Evolutionary conservation across 1,140 invertebrate genomes (phyloP), one percentile per base, ranked within the genome.

Genomic region (Helicoverpa zea): DNA sequence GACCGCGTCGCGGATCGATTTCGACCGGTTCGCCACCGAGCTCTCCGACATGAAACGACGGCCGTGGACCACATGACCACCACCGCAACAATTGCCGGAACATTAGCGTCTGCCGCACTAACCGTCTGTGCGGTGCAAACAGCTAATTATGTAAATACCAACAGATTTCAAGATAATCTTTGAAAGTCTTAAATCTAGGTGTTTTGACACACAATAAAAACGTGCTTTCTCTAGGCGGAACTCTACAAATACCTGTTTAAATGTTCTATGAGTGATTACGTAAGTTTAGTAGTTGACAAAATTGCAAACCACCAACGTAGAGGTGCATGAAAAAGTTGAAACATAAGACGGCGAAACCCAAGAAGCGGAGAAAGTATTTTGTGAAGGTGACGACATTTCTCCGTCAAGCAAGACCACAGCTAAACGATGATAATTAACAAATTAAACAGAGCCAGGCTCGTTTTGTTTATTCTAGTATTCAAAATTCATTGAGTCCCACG

Each of bases 151-250:
- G 77, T 77, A 82, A 84, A 80, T 61, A 47, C 43, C 10, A 35
- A 66, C 49, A 2, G 72, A 85, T 83, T 81, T 18, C 7, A 66
- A 75, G 61, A 74, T 82, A 59, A 82, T 81, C 81, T 85, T 84
- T 80, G 83, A 84, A 88, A 88, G 82, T 66, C 79, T 83, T 68
- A 49, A 81, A 79, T 61, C 81, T 80, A 74, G 35, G 43, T 47
- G 64, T 68, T 72, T 81, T 83, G 84, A 82, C 83, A 87, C 79
- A 86, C 75, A 79, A 87, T 86, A 81, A 87, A 83, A 88, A 84
- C 82, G 73, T 83, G 88, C 92, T 93, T 93, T 94, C 92, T 88
- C 90, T 89, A 84, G 86, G 79, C 82, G 82, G 81, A 90, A 86
- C 85, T 91, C 35, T 81, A 82, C 81, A 83, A 83, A 85, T 91